phyloP scores from a whole-genome alignment of 2,797 vertebrate species.

The Margarornis squamiger region DNA sequence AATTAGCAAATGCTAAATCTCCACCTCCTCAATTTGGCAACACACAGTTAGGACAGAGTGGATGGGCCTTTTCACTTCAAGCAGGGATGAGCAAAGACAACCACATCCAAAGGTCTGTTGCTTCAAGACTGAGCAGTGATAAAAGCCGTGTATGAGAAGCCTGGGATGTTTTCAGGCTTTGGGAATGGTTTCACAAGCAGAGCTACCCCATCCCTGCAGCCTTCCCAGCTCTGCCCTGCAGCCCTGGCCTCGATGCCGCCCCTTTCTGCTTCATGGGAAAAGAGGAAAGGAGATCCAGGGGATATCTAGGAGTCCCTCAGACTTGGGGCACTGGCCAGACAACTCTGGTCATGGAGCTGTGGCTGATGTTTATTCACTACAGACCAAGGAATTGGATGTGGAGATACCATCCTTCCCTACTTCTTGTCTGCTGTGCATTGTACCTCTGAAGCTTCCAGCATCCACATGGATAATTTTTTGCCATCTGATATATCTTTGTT shows the following conservation, averaged over 20 bases:
- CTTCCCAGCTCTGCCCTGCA: not conserved
- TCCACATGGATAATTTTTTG: not conserved
- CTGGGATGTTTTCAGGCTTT: not conserved
- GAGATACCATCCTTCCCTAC: not conserved
- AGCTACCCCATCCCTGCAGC: not conserved
- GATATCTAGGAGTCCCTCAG: not conserved
- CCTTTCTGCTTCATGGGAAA: not conserved
- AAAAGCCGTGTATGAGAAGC: not conserved
- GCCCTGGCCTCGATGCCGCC: rapidly evolving
- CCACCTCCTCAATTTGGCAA: not conserved
- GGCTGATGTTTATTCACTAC: not conserved
- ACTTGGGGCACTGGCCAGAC: not conserved
- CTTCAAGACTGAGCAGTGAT: not conserved
- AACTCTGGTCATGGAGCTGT: not conserved
- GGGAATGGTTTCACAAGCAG: not conserved
- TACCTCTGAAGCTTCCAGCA: not conserved
- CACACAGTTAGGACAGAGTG: not conserved
- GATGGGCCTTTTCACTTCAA: rapidly evolving
- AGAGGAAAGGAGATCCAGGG: not conserved
- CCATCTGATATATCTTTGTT: not conserved
- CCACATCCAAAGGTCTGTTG: not conserved
- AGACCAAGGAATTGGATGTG: not conserved
- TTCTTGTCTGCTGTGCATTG: not conserved
- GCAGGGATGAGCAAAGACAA: not conserved
- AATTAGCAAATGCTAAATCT: not conserved